phyloP scores from a whole-genome alignment of 2,113 vertebrate species.

The Argyrosomus japonicus region DNA sequence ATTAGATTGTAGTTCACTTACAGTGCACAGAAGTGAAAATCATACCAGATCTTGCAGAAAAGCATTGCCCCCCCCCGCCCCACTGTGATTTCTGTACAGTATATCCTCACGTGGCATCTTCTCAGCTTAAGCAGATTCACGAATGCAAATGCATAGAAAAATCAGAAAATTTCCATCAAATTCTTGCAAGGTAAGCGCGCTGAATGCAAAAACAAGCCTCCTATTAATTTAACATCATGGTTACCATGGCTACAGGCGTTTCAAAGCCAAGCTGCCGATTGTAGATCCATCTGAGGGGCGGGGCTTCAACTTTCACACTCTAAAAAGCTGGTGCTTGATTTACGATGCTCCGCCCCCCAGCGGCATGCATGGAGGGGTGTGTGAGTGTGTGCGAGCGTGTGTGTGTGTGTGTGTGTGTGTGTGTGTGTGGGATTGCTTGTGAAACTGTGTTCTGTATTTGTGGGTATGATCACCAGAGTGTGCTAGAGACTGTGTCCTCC shows the following conservation, averaged over 20 bases:
- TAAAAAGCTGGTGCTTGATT: constrained; percentile 78
- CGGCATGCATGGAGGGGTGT: constrained; percentile 82
- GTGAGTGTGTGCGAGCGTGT: constrained; percentile 81
- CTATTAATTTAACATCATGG: constrained; percentile 14
- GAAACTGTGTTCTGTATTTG: constrained; percentile 83
- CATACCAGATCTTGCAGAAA: constrained; percentile 51
- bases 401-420: constrained; percentile 62
- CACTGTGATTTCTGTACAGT: constrained; percentile 9
- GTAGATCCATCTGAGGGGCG: constrained; percentile 66
- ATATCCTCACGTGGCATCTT: not conserved
- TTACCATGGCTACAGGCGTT: constrained; percentile 36
- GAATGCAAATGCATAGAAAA: constrained; percentile 49
- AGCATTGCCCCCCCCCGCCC: constrained; percentile 30
- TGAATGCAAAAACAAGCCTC: not conserved
- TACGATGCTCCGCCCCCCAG: constrained; percentile 86
- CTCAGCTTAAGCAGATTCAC: constrained; percentile 11
- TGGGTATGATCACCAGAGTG: constrained; percentile 89
- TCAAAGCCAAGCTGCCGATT: constrained; percentile 63
- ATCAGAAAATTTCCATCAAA: constrained; percentile 31
- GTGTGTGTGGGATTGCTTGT: constrained; percentile 75
- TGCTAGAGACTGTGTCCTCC: constrained; percentile 93
- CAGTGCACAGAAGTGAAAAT: constrained; percentile 59
- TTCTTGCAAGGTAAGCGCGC: constrained; percentile 1
- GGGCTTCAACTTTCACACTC: constrained; percentile 88
- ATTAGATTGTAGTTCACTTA: constrained; percentile 57